Evolutionary conservation across 2,113 vertebrate genomes (phyloP).

Genomic region (Glaucomys volans): DNA sequence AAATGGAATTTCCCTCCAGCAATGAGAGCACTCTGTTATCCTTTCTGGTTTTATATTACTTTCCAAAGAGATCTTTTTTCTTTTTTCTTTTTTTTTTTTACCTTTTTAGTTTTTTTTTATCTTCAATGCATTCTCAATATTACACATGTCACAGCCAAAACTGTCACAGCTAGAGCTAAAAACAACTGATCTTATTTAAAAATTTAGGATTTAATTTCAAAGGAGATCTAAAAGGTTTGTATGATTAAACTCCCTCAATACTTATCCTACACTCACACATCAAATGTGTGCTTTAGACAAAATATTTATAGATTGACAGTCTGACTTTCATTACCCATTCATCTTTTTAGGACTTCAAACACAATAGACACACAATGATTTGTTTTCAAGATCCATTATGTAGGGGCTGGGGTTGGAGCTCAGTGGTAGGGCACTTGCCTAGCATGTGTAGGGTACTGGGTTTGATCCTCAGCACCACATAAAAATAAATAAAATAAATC

Average conservation of each 20-base stretch:
- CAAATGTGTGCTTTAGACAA: constrained; percentile 1
- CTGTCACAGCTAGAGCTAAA: not conserved
- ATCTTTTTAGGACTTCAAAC: not conserved
- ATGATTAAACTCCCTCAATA: not conserved
- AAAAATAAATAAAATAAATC: too few species aligned
- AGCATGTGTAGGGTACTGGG: too few species aligned
- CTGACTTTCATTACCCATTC: not conserved
- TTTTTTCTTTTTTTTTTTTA: not conserved
- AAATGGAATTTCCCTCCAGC: not conserved
- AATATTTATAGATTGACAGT: not conserved
- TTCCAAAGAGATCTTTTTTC: not conserved
- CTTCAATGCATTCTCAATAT: not conserved
- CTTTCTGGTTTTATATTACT: not conserved
- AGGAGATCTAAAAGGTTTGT: not conserved
- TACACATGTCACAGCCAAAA: not conserved
- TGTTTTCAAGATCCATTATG: constrained; percentile 25
- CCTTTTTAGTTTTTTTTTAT: too few species aligned
- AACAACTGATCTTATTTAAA: constrained; percentile 14
- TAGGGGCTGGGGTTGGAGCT: too few species aligned
- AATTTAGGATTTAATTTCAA: constrained; percentile 4
- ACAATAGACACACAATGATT: not conserved
- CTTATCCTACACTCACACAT: not conserved
- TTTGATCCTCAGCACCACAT: too few species aligned
- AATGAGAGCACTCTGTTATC: not conserved
- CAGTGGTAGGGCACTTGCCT: too few species aligned